Base-by-base conservation (phyloP, 2,888 invertebrate species). In the Pteria penguin region DNA sequence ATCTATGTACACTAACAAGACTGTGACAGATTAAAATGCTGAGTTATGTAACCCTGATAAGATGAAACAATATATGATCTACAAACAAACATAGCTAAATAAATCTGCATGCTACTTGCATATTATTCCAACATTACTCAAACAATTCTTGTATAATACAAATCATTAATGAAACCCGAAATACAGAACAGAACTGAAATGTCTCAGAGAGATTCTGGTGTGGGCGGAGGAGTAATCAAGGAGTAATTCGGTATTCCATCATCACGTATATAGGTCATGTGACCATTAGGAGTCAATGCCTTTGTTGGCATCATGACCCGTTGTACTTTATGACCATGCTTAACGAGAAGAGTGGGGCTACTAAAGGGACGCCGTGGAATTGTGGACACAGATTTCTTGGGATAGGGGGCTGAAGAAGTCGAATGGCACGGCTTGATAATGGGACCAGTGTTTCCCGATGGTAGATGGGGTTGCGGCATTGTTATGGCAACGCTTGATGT, bases 311-410 rank as follows among this genome's bases (percentile, higher is more conserved):
- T 82, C 88, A 89, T 88, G 2, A 89, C 82, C 76, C 88, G 82
- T 76, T 89, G 89, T 58, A 89, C 86, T 84, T 89, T 89, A 76
- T 88, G 83, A 63, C 89, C 88, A 82, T 89, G 88, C 74, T 88
- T 87, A 52, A 89, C 87, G 65, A 89, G 83, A 70, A 87, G 84
- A 33, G 88, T 88, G 54, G 88, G 86, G 78, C 82, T 87, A 65
- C 79, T 84, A 79, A 85, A 87, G n/a, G 87, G 82, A 60, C 88
- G 81, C 65, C 88, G 80, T 61, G 86, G 84, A 58, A 87, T 70
- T 58, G 85, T 77, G 55, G 85, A 77, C 32, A 61, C 60, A 18
- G 71, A 45, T 57, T 74, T 74, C 67, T 74, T 72, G 52, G 74
- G 67, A 75, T 84, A 84, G 14, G 84, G 86, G 75, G 87, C 83